Base-by-base conservation (phyloP, 1,140 invertebrate species). In the Branchinecta lynchi region DNA sequence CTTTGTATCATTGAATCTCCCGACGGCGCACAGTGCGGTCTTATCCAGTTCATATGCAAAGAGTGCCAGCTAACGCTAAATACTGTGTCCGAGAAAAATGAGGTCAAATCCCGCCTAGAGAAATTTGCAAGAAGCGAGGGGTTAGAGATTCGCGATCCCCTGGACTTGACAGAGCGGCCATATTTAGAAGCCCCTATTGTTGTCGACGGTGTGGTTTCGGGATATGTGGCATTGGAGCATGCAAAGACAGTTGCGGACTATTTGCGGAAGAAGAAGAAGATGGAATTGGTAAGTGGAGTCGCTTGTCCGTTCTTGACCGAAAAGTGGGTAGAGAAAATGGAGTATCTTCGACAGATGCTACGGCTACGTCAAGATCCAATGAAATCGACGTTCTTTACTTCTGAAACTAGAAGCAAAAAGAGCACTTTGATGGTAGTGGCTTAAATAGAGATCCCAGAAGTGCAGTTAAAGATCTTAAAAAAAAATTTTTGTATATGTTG, bases 201-300 rank as follows among this genome's bases (percentile, higher is more conserved):
- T 12, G 51, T 60, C 3, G 51, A 60, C 17, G 51, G 51, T 60
- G 17, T 60, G 12, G 6, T 60, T 3, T 1, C 6, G 12, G 51
- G 51, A 12, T 60, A 60, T 60, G 51, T 60, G 17, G 51, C 12
- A 15, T 12, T 60, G 12, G 17, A 15, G 51, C 51, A 60, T 60
- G 51, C 51, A 15, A 20, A 15, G 12, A 6, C 12, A 60, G 17
- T 60, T 15, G 12, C 51, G 2, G 51, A 60, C 12, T 60, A 60
- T 60, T 60, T 60, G 51, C 12, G 51, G 51, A 60, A 60, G 51
- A 60, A 60, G 17, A 60, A 60, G 51, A 60, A 60, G 6, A 60
- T 60, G 17, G 17, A 15, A 60, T 60, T 60, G 51, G 51, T 60
- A 60, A 32, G 32, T 32, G 32, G 32, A 32, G 32, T 32, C 32